A percentile compares a stretch with the other conserved stretches of the same genome.
Evolutionary conservation across 2,797 vertebrate species (phyloP).

Genomic region (Amblyraja radiata): DNA sequence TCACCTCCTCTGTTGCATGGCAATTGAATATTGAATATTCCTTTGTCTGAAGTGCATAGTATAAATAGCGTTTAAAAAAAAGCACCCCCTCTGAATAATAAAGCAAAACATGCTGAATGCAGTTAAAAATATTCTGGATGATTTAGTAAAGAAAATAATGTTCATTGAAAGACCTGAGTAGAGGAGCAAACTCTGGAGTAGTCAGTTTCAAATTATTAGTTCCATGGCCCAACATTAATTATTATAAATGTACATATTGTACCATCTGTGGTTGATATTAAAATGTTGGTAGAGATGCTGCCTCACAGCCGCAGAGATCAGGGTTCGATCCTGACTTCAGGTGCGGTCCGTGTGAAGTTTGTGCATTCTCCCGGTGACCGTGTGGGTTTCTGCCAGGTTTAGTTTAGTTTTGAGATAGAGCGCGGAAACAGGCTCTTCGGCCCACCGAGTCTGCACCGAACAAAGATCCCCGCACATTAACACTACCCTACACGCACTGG

Average conservation of each 20-base stretch:
- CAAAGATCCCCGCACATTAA: no score
- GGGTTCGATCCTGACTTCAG: no score
- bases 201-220: not conserved
- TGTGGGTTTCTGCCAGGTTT: no score
- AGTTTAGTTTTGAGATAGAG: no score
- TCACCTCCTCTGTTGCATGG: not conserved
- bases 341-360: no score
- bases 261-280: not conserved
- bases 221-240: not conserved
- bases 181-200: not conserved
- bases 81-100: not conserved
- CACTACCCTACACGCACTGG: no score
- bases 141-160: not conserved
- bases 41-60: not conserved
- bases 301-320: no score
- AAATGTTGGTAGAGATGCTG: not conserved
- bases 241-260: not conserved
- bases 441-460: no score
- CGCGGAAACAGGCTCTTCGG: no score
- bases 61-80: not conserved
- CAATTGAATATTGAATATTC: not conserved
- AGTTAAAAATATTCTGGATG: not conserved
- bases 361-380: no score
- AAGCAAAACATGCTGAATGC: not conserved
- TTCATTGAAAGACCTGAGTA: not conserved